Conservation (phyloP, 2,888 invertebrate genomes). For the Oscheius sp. region DNA sequence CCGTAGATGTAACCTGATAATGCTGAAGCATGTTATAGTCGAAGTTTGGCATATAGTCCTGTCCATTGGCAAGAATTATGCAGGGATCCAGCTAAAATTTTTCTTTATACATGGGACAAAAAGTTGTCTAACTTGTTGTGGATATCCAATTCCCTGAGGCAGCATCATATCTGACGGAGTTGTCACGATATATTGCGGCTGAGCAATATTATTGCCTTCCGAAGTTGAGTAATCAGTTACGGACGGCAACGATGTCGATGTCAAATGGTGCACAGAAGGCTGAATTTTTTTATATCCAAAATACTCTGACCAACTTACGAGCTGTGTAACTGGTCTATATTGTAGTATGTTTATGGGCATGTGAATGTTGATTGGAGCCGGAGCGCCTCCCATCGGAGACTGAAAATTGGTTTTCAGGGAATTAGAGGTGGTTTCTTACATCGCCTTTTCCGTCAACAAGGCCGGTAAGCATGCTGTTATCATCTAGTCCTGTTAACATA, state of each 20-base stretch:
- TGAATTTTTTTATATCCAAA: no score
- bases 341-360: constrained; percentile 34
- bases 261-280: constrained; percentile 58
- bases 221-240: constrained; percentile 29
- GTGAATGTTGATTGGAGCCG: constrained; percentile 28
- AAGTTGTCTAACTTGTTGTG: constrained; percentile 28
- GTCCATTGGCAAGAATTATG: constrained; percentile 42
- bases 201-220: constrained; percentile 35
- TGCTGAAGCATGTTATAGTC: constrained; percentile 50
- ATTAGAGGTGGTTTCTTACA: not conserved
- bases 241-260: constrained; percentile 48
- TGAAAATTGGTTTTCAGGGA: not conserved
- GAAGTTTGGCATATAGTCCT: constrained; percentile 56
- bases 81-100: constrained; percentile 51
- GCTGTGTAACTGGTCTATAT: constrained; percentile 18
- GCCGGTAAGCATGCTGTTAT: constrained; percentile 32
- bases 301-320: not conserved
- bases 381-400: constrained; percentile 29
- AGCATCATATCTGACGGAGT: constrained; percentile 53
- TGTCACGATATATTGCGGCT: constrained; percentile 51
- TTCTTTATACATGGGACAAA: not conserved
- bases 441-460: constrained; percentile 35
- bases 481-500: constrained; percentile 42
- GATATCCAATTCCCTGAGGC: constrained; percentile 38
- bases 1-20: constrained; percentile 32